Evolutionary conservation across 2,797 vertebrate species (phyloP), one percentile per base, ranked within the genome.

Genomic region (Emydoidea blandingii): DNA sequence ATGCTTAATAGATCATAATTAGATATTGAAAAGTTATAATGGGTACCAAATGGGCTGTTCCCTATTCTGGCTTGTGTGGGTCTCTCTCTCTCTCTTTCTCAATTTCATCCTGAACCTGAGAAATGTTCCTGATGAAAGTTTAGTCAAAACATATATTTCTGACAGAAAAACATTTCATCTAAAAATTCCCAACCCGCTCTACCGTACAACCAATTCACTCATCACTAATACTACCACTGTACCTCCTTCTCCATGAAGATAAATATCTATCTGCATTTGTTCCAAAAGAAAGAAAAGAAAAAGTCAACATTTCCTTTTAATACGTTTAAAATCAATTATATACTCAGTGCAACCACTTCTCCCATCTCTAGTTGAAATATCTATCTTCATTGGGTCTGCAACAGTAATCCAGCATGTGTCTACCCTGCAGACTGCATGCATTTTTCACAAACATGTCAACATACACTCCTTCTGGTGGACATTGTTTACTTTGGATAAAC

Each of bases 371-470:
- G 44, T 37, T 82, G 90, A 96, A 94, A 83, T 83, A 92, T 91
- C 83, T 91, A n/a, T 80, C 57, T 86, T 88, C 81, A 31, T 72
- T 96, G 93, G 85, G 19, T 95, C 93, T 95, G 44, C 76, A 85
- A 47, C 23, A 87, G 80, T 91, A 93, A 95, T 95, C 72, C 88
- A 92, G 79, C 49, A 52, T 79, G 89, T 2, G 74, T 87, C 93
- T 93, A 62, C 83, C 84, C 79, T 76, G 59, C 68, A 96, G 88
- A 50, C 74, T 93, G 47, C 0, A 0, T 89, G 93, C 88, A 84
- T 97, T 96, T 97, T 96, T 96, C 95, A 97, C 88, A 95, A 97
- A 96, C 81, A 93, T 94, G 92, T 97, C 96, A 93, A 96, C 91
- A 96, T 87, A 90, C 93, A 95, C 93, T 96, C 86, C 68, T 95